phyloP scores from a whole-genome alignment of 2,888 invertebrate genomes.

The Dasysyrphus tricinctus region DNA sequence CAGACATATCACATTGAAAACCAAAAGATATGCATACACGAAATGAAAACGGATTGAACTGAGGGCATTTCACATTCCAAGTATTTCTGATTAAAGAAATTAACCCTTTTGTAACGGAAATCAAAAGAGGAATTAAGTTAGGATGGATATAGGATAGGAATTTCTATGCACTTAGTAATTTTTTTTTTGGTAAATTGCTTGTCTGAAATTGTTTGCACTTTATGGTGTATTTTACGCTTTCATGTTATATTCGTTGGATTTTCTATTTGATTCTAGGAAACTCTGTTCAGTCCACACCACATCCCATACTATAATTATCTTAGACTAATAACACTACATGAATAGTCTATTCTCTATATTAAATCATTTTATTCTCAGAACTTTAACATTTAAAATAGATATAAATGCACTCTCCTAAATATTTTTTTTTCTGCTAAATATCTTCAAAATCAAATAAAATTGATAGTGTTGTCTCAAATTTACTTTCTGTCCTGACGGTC shows the following conservation, averaged over 20 bases:
- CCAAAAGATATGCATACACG: slow-evolving; percentile 30
- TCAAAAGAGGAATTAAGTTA: slow-evolving; percentile 33
- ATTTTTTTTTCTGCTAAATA: no score
- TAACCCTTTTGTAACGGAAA: slow-evolving; percentile 31
- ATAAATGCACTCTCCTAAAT: no score
- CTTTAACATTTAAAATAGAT: no score
- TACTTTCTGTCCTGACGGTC: no score
- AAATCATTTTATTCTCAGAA: no score
- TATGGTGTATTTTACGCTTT: neutral
- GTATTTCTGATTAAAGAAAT: slow-evolving; percentile 35
- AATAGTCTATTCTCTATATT: no score
- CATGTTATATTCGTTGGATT: neutral
- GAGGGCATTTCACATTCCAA: slow-evolving; percentile 36
- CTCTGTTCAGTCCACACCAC: no score
- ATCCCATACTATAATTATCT: no score
- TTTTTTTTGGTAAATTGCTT: slow-evolving; percentile 1
- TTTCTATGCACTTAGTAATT: neutral
- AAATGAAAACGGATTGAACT: slow-evolving; percentile 30
- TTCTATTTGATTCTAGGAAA: no score
- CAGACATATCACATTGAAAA: neutral
- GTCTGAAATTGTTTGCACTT: neutral
- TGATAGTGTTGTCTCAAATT: no score
- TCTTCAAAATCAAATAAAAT: no score
- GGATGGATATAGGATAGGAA: neutral
- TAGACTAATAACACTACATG: no score